Evolutionary conservation across 2,888 invertebrate genomes (phyloP), one percentile per base, ranked within the genome.

Genomic region (Nomada lathburiana): DNA sequence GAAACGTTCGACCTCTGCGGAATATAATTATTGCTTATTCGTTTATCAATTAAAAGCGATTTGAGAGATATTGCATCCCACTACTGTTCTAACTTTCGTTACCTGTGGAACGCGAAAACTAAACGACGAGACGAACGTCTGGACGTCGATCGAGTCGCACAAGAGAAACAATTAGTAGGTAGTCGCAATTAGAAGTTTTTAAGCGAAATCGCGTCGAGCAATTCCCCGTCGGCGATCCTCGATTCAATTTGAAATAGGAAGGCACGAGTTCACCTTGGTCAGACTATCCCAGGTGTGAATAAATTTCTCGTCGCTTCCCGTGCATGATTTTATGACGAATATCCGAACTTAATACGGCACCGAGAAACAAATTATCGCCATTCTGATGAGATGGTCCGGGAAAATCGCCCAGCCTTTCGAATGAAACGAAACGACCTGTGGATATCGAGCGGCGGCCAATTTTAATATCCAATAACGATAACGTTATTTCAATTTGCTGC

Each of bases 261-360:
- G 42, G 52, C 16, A 29, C 23, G 16, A 0, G 18, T 50, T 50
- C 50, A 18, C 50, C 18, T 18, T 50, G 18, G 50, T 18, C 7
- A 50, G 60, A 26, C 23, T 36, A 5, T 36, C 36, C 9, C 36
- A 9, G 36, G 36, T 36, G 36, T 36, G 36, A 36, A 36, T 36
- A 36, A 36, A 36, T 36, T 29, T 7, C 36, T 36, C 36, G 20
- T 20, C 47, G 20, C 26, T 50, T 5, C 42, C 62, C 68, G 62
- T 62, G 69, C 62, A 26, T 62, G 23, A 76, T 76, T 71, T 79
- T 50, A 20, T 67, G 53, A 9, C 16, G 29, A 62, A 77, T 60
- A 67, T 73, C 36, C 42, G 5, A 65, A 65, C 67, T 67, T 18
- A 23, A 55, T 77, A 23, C 52, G 36, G 44, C n/a, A 53, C 13